Evolutionary conservation across 2,797 vertebrate species (phyloP).

Genomic region (Manis crassicaudata): DNA sequence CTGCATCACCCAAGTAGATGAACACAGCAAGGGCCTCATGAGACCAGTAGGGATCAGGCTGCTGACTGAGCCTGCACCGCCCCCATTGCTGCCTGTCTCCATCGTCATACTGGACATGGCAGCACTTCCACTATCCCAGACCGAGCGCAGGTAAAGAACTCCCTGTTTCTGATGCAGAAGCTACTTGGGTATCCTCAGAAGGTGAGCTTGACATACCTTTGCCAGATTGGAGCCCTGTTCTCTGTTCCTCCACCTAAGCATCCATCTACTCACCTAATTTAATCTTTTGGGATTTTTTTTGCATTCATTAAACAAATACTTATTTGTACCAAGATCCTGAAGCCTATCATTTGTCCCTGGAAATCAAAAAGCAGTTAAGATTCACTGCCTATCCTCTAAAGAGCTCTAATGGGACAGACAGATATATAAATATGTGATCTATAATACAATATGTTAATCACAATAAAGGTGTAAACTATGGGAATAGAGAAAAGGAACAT

Average conservation of each 20-base stretch:
- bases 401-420: not conserved
- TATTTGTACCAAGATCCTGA: too few species aligned
- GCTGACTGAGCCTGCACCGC: not conserved
- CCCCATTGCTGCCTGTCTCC: not conserved
- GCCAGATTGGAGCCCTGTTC: not conserved
- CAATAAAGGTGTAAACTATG: not conserved
- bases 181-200: not conserved
- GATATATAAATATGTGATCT: not conserved
- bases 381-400: not conserved
- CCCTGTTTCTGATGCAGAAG: not conserved
- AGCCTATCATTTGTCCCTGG: too few species aligned
- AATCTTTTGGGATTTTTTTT: not conserved
- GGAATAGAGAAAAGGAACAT: not conserved
- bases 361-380: not conserved
- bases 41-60: not conserved
- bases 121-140: not conserved
- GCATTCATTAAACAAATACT: not conserved
- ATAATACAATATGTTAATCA: not conserved
- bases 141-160: not conserved
- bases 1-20: not conserved
- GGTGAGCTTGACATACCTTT: not conserved
- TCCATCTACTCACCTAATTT: not conserved
- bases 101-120: not conserved
- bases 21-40: not conserved
- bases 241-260: not conserved